Base-by-base conservation (phyloP, 2,113 vertebrate genomes). In the Genyomyrus donnyi region DNA sequence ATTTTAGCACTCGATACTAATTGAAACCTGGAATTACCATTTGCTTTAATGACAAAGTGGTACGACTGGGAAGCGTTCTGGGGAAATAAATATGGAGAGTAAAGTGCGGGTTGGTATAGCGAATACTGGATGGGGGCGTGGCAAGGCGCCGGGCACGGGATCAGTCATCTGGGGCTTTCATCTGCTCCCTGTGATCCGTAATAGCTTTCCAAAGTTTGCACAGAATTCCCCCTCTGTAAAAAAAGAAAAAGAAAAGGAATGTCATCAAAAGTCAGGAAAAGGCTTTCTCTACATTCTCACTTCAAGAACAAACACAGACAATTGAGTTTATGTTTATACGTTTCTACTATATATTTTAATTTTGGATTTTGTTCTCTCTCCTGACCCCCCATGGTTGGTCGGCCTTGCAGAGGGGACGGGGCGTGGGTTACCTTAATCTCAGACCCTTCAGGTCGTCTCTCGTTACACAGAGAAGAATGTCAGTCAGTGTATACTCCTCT, bases 191-290 rank as follows among this genome's bases (percentile, higher is more conserved):
- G 90, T 97, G 95, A 93, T 98, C 97, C 42, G 92, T 94, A 94
- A 99, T 99, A 92, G 98, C 97, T 93, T 97, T 99, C 98, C 98
- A 99, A 50, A 99, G 96, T 0, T 96, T 96, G 93, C 98, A 99
- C 66, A 99, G 95, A 93, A 97, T 96, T 90, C 98, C 98, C 56
- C 98, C 98, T 93, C 98, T 99, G 95, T 74, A 48, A 88, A 66
- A 66, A 62, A 62, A 9, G 2, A 7, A n/a, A 74, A 74, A 74
- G 24, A 50, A 91, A 24, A 83, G 48, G 49, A 87, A 58, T 39
- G 1, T 1, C 90, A 35, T 89, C 42, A 15, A 52, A 52, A 85
- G 24, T 66, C 11, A 90, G 35, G 90, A 49, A 52, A 49, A 21
- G 46, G 74, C 48, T 48, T 3, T 50, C 48, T 21, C 50, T 52